These are phyloP conservation scores for Papilio gigon DNA, from an alignment of 2,888 invertebrate genomes.

Conservation along the genomic window DNA sequence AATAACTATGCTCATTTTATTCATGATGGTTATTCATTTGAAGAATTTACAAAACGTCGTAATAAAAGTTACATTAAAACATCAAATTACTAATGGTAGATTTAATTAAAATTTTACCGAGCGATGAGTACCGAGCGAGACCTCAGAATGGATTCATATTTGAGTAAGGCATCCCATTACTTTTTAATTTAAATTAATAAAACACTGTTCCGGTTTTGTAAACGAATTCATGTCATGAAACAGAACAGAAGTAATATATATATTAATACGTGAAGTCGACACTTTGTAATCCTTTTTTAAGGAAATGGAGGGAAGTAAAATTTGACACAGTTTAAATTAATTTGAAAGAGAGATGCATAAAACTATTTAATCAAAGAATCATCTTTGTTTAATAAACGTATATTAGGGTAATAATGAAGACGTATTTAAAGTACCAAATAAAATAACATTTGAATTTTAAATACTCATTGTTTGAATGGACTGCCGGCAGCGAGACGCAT, in stretches of 20 bases:
- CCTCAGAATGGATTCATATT: background rate
- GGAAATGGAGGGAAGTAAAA: too few species aligned
- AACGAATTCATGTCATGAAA: constrained; percentile 6
- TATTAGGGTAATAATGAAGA: too few species aligned
- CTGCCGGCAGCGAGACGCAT: background rate
- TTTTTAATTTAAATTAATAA: constrained; percentile 9
- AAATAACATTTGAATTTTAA: background rate
- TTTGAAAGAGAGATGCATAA: too few species aligned
- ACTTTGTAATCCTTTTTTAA: too few species aligned
- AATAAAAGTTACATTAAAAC: background rate
- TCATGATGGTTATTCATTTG: background rate
- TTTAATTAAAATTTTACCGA: constrained; percentile 15
- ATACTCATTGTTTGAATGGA: background rate
- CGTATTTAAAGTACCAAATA: background rate
- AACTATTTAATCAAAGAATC: too few species aligned
- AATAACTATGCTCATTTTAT: background rate
- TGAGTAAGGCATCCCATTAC: background rate
- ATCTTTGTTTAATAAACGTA: too few species aligned
- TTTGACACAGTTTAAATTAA: too few species aligned
- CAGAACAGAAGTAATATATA: background rate
- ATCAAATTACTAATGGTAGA: constrained; percentile 10
- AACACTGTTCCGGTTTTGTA: constrained; percentile 5
- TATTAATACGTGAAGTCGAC: too few species aligned
- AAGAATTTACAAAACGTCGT: background rate
- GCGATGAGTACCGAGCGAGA: background rate